These are phyloP conservation scores for Helicorthomorpha holstii DNA, from an alignment of 1,140 invertebrate genomes.

Conservation along the genomic window DNA sequence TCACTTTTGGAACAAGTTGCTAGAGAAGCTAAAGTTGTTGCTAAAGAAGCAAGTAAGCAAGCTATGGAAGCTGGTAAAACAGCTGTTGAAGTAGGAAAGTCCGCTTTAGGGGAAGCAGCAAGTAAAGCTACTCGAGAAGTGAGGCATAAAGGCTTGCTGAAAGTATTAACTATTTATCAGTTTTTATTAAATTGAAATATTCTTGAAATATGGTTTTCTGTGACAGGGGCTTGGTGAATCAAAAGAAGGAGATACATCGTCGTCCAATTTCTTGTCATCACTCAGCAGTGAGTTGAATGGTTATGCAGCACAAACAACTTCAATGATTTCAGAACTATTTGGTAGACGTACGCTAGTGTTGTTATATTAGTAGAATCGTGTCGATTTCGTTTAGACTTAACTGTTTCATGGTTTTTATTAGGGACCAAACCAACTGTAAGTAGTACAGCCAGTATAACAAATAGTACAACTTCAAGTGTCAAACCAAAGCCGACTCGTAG, in stretches of 20 bases:
- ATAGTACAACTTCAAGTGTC: conserved; percentile 9
- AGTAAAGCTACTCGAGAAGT: conserved; percentile 77
- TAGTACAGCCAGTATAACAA: conserved; percentile 3
- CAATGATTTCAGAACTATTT: conserved; percentile 81
- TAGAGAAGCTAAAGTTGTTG: conserved; percentile 69
- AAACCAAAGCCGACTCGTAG: conserved; percentile 35
- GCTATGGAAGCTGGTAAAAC: conserved; percentile 63
- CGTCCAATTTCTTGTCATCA: conserved; percentile 61
- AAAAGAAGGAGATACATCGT: conserved; percentile 8
- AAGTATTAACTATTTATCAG: conserved; percentile 35
- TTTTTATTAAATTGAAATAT: background rate
- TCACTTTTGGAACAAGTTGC: conserved; percentile 73
- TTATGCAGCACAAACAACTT: conserved; percentile 70
- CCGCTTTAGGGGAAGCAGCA: conserved; percentile 53
- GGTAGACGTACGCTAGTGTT: conserved; percentile 29
- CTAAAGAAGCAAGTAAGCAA: conserved; percentile 63
- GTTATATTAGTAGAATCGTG: conserved; percentile 15
- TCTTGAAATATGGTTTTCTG: background rate
- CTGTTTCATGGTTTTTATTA: background rate
- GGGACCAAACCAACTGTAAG: conserved; percentile 12
- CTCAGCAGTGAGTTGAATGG: conserved; percentile 77
- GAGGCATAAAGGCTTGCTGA: conserved; percentile 59
- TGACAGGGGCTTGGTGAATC: conserved; percentile 11
- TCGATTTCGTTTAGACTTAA: conserved; percentile 13
- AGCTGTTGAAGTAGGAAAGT: conserved; percentile 69